Base-by-base conservation (phyloP, 2,888 invertebrate species). In the Diarsia dahlii region DNA sequence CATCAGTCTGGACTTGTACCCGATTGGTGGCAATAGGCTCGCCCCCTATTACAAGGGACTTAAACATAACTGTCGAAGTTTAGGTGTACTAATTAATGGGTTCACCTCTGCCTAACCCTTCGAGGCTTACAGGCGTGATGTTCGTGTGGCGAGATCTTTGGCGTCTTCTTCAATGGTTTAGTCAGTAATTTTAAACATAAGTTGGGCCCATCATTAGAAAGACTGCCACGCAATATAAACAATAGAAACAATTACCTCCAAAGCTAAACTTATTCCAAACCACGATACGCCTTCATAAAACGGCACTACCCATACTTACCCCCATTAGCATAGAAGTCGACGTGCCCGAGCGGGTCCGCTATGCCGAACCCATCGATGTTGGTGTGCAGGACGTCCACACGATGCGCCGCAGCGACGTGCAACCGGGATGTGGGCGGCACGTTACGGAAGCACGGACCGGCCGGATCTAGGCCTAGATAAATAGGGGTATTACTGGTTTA, bases 361-460 rank as follows among this genome's bases (percentile, higher is more conserved):
- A 96, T 91, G 18, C 96, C 95, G 75, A 96, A 95, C 8, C 95
- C 96, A 77, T 96, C 95, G 6, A 96, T 94, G 78, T 96, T 95
- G 0, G 96, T 95, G 81, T 96, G 95, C 0, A 96, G 82, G 0
- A 94, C 94, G 82, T 95, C 96, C 5, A 96, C 95, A 20, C 78
- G 87, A 34, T 90, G 85, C 2, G 96, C 95, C 0, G 91, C 93
- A 58, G 87, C 87, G 0, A 94, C 82, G 81, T 94, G 93, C 75
- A 96, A 87, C 12, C 96, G 91, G 66, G 93, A 90, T 10, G 89
- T 85, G 1, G 89, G 79, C 0, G 94, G 91, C 74, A 94, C 71
- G 87, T 93, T 92, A 3, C 96, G 93, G 89, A 95, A 96, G 77
- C 96, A 96, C 0, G 96, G 96, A 0, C 96, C 96, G 0, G 96